A percentile compares a stretch with the other conserved stretches of the same genome.
phyloP scores from a whole-genome alignment of 1,140 invertebrate species.

The Oreohelix idahoensis region DNA sequence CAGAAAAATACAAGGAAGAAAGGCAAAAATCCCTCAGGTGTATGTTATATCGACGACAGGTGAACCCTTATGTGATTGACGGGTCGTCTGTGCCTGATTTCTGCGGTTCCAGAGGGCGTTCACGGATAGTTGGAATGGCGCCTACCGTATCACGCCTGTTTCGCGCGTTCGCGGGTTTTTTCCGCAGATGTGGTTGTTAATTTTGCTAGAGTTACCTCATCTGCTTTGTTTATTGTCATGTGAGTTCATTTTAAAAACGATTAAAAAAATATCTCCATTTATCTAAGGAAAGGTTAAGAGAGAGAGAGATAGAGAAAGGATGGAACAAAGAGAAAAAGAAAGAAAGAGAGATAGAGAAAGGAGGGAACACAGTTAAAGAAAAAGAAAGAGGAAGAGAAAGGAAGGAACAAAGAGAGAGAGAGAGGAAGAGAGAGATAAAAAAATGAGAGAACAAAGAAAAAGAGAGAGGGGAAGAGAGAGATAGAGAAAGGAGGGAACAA shows the following conservation, averaged over 20 bases:
- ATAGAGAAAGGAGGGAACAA: too few relatives aligned
- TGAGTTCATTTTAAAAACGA: not conserved
- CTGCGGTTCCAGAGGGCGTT: slow-evolving; percentile 1
- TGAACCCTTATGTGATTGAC: not conserved
- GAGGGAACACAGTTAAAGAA: too few relatives aligned
- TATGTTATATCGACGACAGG: slow-evolving; percentile 17
- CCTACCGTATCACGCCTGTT: not conserved
- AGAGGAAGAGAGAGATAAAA: too few relatives aligned
- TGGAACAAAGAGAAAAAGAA: too few relatives aligned
- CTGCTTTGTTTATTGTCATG: not conserved
- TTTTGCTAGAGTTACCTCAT: slow-evolving; percentile 15
- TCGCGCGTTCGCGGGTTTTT: not conserved
- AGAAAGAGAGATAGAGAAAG: too few relatives aligned
- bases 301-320: too few relatives aligned
- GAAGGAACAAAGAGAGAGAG: too few relatives aligned
- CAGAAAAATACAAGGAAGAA: not conserved
- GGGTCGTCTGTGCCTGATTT: not conserved
- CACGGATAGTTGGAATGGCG: not conserved
- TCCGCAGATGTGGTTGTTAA: not conserved
- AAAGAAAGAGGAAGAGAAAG: too few relatives aligned
- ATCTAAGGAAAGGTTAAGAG: too few relatives aligned
- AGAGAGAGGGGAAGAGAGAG: too few relatives aligned
- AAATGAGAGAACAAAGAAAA: too few relatives aligned
- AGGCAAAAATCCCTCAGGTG: slow-evolving; percentile 10
- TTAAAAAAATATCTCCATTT: too few relatives aligned